These are phyloP conservation scores for Acholoe squamosa DNA, from an alignment of 2,888 invertebrate species.

Conservation along the genomic window DNA sequence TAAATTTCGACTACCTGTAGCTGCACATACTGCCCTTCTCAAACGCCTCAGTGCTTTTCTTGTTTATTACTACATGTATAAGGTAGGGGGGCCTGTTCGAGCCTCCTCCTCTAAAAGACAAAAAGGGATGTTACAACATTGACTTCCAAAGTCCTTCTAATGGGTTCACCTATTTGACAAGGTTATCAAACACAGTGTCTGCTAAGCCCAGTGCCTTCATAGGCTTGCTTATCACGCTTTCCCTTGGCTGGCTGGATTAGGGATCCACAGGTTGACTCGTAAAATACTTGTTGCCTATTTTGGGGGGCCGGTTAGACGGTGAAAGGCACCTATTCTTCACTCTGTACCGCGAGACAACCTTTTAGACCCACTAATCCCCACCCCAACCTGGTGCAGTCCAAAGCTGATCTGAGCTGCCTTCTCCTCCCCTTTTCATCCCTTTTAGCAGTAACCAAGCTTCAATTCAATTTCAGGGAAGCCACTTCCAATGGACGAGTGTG, in stretches of 20 bases:
- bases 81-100: too few species aligned
- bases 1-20: too few species aligned
- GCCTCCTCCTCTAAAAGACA: too few species aligned
- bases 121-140: too few species aligned
- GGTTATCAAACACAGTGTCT: too few species aligned
- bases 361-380: constrained; percentile 20
- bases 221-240: background rate
- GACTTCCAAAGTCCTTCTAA: too few species aligned
- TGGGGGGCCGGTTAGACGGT: background rate
- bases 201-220: too few species aligned
- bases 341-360: background rate
- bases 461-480: constrained; percentile 44
- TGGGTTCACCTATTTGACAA: too few species aligned
- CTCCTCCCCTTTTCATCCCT: constrained; percentile 20
- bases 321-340: background rate
- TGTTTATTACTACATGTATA: too few species aligned
- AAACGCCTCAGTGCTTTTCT: too few species aligned
- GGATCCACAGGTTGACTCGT: background rate
- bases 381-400: background rate
- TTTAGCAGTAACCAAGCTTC: constrained; percentile 30
- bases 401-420: background rate
- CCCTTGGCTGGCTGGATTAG: background rate
- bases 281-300: background rate
- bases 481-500: background rate
- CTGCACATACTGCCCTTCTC: too few species aligned